Base-by-base conservation (phyloP, 2,888 invertebrate species). In the Andrena flavipes region DNA sequence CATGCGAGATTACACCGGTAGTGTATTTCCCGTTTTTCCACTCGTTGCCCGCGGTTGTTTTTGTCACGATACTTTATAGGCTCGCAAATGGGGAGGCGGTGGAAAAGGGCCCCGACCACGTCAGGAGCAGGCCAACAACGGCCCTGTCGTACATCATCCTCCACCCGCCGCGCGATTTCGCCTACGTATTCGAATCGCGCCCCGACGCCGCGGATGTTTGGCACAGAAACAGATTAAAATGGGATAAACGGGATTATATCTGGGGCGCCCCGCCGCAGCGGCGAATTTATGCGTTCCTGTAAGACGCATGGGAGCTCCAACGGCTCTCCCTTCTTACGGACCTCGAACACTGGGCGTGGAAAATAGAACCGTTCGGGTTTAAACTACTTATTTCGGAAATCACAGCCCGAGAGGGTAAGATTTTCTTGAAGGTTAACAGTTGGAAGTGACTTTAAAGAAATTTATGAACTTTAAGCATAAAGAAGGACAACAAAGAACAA, bases 1-100 rank as follows among this genome's bases (percentile, higher is more conserved):
- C 88, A 84, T 54, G 54, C 72, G 73, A 84, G 85, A 87, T 89
- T 85, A 85, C 77, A 42, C 42, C 51, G 48, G 20, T 29, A 49
- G 67, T 62, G 80, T 77, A 67, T 82, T 79, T 67, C 20, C 70
- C 63, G 68, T 67, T 81, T 82, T 77, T 84, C 69, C 76, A 33
- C 62, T 67, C 62, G 80, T 60, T 76, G 76, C 56, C 54, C 64
- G 62, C 76, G 90, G 73, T 85, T 92, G 92, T 91, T 91, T 91
- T 91, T 90, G 92, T 92, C 92, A 87, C 88, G 89, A 91, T 92
- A 89, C 86, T 91, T 92, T 90, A 91, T 90, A 89, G 89, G 86
- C 82, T 82, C 78, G 89, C 76, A 81, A 90, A 88, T 82, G 87
- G 84, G 80, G 84, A 42, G 87, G 85, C 67, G 80, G 68, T 29